These are phyloP conservation scores for Slavum lentiscoides DNA, from an alignment of 2,888 invertebrate genomes.

Conservation along the genomic window DNA sequence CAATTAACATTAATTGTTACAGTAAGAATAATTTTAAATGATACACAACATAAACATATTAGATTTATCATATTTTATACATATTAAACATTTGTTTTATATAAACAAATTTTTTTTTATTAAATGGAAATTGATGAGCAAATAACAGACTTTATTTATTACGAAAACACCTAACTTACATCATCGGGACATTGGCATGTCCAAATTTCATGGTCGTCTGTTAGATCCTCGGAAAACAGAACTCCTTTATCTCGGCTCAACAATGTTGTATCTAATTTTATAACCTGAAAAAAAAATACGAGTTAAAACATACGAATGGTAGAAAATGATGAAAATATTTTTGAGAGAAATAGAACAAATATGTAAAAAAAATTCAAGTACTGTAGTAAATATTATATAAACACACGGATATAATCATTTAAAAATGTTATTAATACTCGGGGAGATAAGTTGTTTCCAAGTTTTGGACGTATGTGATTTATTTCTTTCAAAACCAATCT, in stretches of 20 bases:
- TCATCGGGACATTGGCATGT: slow-evolving; percentile 51
- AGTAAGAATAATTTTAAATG: too few species aligned
- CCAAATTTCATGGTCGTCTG: slow-evolving; percentile 52
- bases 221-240: slow-evolving; percentile 53
- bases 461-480: too few species aligned
- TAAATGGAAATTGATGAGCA: not conserved
- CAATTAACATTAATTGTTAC: too few species aligned
- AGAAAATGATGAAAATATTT: not conserved
- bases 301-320: not conserved
- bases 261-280: slow-evolving; percentile 6
- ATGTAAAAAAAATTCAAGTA: too few species aligned
- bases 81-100: too few species aligned
- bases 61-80: not conserved
- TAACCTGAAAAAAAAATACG: slow-evolving; percentile 10
- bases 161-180: slow-evolving; percentile 17
- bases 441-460: too few species aligned
- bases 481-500: not conserved
- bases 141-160: not conserved
- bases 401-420: too few species aligned
- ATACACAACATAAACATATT: not conserved
- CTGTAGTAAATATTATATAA: too few species aligned
- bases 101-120: too few species aligned
- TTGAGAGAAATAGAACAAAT: too few species aligned
- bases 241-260: slow-evolving; percentile 36
- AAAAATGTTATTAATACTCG: too few species aligned